Conservation (phyloP, 1,140 invertebrate genomes). For the Eupeodes corollae region DNA sequence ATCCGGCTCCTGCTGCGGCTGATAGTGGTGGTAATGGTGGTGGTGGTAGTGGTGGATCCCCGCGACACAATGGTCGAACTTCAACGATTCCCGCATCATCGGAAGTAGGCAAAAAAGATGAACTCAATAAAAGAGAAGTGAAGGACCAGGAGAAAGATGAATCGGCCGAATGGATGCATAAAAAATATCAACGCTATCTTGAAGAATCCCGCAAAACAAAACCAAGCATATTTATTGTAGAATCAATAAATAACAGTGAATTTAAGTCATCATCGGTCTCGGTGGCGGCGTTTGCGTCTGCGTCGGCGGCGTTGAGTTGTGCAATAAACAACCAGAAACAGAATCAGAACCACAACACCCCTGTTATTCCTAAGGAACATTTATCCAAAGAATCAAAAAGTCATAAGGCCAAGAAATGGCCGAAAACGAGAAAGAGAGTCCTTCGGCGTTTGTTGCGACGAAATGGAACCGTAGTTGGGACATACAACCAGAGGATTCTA, state of each 20-base stretch:
- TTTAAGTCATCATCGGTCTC: too few species aligned
- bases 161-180: conserved; percentile 9
- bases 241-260: conserved; percentile 8
- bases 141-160: neutral
- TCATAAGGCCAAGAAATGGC: too few species aligned
- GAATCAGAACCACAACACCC: too few species aligned
- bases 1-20: conserved; percentile 5
- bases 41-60: neutral
- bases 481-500: too few species aligned
- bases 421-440: too few species aligned
- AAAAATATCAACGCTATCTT: conserved; percentile 21
- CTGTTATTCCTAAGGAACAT: too few species aligned
- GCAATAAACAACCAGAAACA: too few species aligned
- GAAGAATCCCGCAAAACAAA: conserved; percentile 23
- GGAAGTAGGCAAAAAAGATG: neutral
- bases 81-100: conserved; percentile 1
- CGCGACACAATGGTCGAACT: neutral
- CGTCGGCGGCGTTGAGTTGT: too few species aligned
- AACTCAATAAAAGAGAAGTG: neutral
- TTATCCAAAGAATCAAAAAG: too few species aligned
- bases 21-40: conserved; percentile 7
- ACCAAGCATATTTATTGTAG: conserved; percentile 28
- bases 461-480: too few species aligned
- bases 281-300: too few species aligned
- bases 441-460: too few species aligned